Evolutionary conservation across 2,797 vertebrate genomes (phyloP), one percentile per base, ranked within the genome.

Genomic region (Amblyraja radiata): DNA sequence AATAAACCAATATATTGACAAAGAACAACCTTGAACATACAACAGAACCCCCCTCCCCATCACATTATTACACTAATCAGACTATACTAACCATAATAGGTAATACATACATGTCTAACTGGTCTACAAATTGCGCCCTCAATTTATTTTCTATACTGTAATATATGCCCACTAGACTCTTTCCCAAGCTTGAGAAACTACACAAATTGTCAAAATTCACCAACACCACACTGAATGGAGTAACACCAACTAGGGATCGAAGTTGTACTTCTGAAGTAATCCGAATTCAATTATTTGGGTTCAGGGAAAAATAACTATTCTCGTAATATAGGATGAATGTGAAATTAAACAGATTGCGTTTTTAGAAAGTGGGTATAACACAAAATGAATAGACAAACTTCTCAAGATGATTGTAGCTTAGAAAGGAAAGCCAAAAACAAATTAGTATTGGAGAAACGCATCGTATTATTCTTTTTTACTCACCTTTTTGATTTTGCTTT

Each of bases 401-500:
- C 13, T 86, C 25, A 86, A 84, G 58, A n/a, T 63, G 4, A n/a
- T 6, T 81, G 18, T 7, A 61, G 46, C 28, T 61, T 83, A 46
- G 46, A 25, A 0, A 28, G 11, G 2, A 28, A 84, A 54, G 80
- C 21, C 39, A n/a, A 65, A 65, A 86, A 14, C 58, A 86, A 86
- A 86, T 32, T 32, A 65, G 28, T 18, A 86, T 28, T 18, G 6
- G n/a, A 86, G 58, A 25, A 73, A 74, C 39, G 32, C 65, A 68
- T 13, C 46, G 16, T 74, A 13, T 73, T 25, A 73, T 36, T 74
- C 16, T 6, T 54, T 73, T 91, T 73, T 10, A 91, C 90, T 91
- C 90, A 91, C 90, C 90, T 65, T 91, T 91, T 74, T 91, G 90
- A 91, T 25, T 91, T 73, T 91, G 90, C 71, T 91, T 91, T 91